A percentile compares a stretch with the other conserved stretches of the same genome.
Conservation (phyloP, 2,113 vertebrate genomes). For the Syngnathus floridae region DNA sequence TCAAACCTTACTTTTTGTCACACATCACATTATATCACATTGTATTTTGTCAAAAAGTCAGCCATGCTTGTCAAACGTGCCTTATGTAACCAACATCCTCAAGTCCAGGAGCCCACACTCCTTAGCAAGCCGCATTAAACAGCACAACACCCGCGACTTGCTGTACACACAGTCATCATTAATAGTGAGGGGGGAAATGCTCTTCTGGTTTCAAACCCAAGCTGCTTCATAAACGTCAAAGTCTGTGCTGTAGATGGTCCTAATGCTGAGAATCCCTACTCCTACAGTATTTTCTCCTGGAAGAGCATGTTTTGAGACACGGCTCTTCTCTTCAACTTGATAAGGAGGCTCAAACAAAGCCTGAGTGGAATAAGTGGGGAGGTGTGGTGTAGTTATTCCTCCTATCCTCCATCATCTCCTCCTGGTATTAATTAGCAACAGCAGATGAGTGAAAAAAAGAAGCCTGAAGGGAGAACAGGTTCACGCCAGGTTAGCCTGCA, state of each 20-base stretch:
- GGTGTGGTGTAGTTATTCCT: conserved; percentile 32
- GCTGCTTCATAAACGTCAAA: background rate
- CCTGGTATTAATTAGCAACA: conserved; percentile 69
- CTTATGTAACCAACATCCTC: conserved; percentile 52
- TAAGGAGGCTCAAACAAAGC: conserved; percentile 34
- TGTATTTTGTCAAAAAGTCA: conserved; percentile 53
- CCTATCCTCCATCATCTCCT: conserved; percentile 29
- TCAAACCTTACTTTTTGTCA: conserved; percentile 51
- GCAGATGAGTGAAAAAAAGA: conserved; percentile 59
- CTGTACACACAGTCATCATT: background rate
- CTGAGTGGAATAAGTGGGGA: conserved; percentile 20
- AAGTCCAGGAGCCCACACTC: conserved; percentile 19
- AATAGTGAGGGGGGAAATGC: background rate
- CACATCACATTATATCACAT: conserved; percentile 60
- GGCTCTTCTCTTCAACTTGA: conserved; percentile 25
- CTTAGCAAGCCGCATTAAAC: conserved; percentile 10
- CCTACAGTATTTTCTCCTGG: conserved; percentile 30
- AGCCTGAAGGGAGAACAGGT: conserved; percentile 65
- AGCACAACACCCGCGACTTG: conserved; percentile 2
- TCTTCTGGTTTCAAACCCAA: background rate
- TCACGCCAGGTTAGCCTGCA: conserved; percentile 58
- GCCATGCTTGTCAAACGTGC: conserved; percentile 35
- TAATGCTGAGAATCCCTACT: background rate
- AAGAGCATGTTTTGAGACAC: conserved; percentile 24
- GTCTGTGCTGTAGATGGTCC: background rate